Base-by-base conservation (phyloP, 1,140 invertebrate species). In the Piezodorus guildinii region DNA sequence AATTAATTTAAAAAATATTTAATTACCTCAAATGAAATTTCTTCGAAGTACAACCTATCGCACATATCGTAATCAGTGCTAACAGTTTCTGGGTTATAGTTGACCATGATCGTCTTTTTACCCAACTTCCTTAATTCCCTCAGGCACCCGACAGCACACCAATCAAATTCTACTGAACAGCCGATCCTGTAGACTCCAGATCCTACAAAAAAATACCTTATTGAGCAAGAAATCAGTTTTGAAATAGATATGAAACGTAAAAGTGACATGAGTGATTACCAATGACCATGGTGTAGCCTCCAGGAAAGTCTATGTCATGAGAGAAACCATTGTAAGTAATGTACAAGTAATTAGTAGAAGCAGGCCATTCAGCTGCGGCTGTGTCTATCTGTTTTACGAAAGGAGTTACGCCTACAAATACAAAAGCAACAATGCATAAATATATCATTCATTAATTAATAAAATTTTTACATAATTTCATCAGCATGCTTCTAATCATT, bases 61-160 rank as follows among this genome's bases (percentile, higher is more conserved):
- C 94, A 97, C 90, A 99, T 97, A 70, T 99, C 97, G 71, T 99
- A 99, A 76, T 99, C 97, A 6, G 97, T 99, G 72, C 92, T 96
- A 0, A 99, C 97, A 0, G 97, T 99, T 78, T 99, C 97, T 0
- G 97, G 97, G 78, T 99, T 99, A 72, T 94, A 99, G 74, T 99
- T 99, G 0, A 99, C 84, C 95, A 99, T 99, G n/a, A 99, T 94
- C 0, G 96, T 98, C 69, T 88, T 88, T 60, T 81, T 83, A 1
- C 83, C 84, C 52, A 96, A 81, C 68, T 89, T 87, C 68, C 90
- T 81, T 16, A 99, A 74, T 75, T 98, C 94, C 62, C 88, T 79
- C 30, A 99, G 80, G 74, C 96, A 99, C 30, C 94, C 91, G 12
- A 99, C 96, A 46, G 96, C 95, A 75, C 96, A 99, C 90, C 95